These are phyloP conservation scores for Tenualosa thibaudeaui DNA, from an alignment of 2,797 vertebrate genomes.

Conservation along the genomic window DNA sequence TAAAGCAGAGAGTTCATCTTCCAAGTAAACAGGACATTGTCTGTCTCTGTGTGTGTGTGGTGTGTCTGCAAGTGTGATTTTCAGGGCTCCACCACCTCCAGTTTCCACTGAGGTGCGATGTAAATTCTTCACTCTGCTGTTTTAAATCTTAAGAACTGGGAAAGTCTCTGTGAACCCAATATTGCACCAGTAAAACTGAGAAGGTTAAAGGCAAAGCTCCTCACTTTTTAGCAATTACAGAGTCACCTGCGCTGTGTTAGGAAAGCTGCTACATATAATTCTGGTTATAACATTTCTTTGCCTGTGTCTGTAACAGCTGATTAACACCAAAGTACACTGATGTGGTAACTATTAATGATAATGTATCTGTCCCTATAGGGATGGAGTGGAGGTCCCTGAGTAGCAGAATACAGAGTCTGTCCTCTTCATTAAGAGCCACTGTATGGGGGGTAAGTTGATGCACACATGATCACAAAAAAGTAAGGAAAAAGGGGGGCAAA, in stretches of 20 bases:
- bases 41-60: not conserved
- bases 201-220: not conserved
- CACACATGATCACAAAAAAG: not conserved
- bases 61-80: conserved; percentile 19
- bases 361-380: no score
- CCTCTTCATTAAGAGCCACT: not conserved
- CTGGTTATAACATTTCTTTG: not conserved
- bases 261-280: not conserved
- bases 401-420: not conserved
- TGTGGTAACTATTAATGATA: no score
- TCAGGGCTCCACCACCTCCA: not conserved
- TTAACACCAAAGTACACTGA: no score
- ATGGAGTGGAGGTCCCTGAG: not conserved
- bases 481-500: conserved; percentile 25
- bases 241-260: not conserved
- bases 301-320: no score
- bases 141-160: not conserved
- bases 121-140: not conserved
- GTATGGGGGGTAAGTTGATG: not conserved
- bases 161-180: not conserved
- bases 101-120: not conserved
- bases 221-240: not conserved
- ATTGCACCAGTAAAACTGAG: not conserved
- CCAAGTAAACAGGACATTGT: conserved; percentile 5
- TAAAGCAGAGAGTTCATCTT: not conserved